phyloP scores from a whole-genome alignment of 2,888 invertebrate species.

The Drosophila robusta region DNA sequence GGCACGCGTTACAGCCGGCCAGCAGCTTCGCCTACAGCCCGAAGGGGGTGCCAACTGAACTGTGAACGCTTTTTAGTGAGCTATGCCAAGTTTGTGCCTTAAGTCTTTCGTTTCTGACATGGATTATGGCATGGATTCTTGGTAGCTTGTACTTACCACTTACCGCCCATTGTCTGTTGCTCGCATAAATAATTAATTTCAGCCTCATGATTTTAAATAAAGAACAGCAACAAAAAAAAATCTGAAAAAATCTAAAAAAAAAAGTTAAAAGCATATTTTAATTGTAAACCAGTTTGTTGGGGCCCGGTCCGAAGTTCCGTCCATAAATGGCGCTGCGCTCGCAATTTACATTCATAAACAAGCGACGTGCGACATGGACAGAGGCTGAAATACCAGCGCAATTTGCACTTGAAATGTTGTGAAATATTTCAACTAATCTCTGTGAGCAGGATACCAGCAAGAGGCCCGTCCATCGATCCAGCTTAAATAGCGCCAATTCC shows the following conservation, averaged over 20 bases:
- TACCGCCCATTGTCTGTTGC: conserved; percentile 50
- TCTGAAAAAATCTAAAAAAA: conserved; percentile 23
- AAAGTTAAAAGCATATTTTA: conserved; percentile 61
- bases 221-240: conserved; percentile 27
- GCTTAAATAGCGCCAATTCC: conserved; percentile 37
- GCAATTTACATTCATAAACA: conserved; percentile 61
- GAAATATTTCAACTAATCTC: conserved; percentile 64
- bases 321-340: conserved; percentile 67
- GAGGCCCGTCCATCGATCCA: conserved; percentile 1
- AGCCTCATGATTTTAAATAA: conserved; percentile 53
- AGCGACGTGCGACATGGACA: conserved; percentile 59
- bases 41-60: conserved; percentile 65
- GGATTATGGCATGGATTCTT: conserved; percentile 43
- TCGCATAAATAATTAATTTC: conserved; percentile 76
- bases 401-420: conserved; percentile 64
- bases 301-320: conserved; percentile 48
- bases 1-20: conserved; percentile 67
- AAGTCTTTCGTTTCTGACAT: conserved; percentile 49
- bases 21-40: conserved; percentile 16
- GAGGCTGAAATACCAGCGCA: conserved; percentile 30
- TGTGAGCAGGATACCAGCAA: conserved; percentile 25
- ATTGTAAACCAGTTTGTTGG: conserved; percentile 70
- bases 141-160: conserved; percentile 9
- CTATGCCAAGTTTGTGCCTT: conserved; percentile 60
- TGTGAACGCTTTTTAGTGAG: conserved; percentile 55